Evolutionary conservation across 2,113 vertebrate species (phyloP).

Genomic region (Cervus canadensis): DNA sequence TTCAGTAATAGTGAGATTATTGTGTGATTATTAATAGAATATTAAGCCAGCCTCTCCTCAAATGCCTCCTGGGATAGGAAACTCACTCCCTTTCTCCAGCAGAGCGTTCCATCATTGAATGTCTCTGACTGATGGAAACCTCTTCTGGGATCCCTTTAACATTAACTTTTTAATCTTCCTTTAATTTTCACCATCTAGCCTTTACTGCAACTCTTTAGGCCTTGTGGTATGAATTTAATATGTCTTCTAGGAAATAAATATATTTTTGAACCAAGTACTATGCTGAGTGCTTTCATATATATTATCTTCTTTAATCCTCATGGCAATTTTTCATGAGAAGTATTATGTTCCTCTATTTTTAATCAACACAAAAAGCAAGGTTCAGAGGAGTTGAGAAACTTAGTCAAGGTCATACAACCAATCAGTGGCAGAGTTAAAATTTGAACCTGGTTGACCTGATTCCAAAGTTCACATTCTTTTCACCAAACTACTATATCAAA

Average conservation of each 20-base stretch:
- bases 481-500: slow-evolving; percentile 1
- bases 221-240: not conserved
- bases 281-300: not conserved
- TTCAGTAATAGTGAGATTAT: not conserved
- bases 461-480: slow-evolving; percentile 27
- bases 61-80: not conserved
- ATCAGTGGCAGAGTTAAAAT: slow-evolving; percentile 1
- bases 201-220: slow-evolving; percentile 18
- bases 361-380: not conserved
- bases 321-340: not conserved
- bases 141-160: not conserved
- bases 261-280: not conserved
- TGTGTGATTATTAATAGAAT: not conserved
- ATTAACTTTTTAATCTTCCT: not conserved
- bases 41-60: not conserved
- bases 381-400: not conserved
- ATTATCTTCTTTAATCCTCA: slow-evolving; percentile 10
- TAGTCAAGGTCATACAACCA: not conserved
- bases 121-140: not conserved
- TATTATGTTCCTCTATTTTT: not conserved
- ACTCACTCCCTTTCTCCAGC: not conserved
- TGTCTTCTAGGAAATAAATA: slow-evolving; percentile 7
- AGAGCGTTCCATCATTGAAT: not conserved
- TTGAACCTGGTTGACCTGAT: not conserved
- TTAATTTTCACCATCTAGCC: not conserved